Percentiles rank a stretch among this genome's conserved stretches.
phyloP scores from a whole-genome alignment of 2,797 vertebrate species.

The Sphenodon punctatus region DNA sequence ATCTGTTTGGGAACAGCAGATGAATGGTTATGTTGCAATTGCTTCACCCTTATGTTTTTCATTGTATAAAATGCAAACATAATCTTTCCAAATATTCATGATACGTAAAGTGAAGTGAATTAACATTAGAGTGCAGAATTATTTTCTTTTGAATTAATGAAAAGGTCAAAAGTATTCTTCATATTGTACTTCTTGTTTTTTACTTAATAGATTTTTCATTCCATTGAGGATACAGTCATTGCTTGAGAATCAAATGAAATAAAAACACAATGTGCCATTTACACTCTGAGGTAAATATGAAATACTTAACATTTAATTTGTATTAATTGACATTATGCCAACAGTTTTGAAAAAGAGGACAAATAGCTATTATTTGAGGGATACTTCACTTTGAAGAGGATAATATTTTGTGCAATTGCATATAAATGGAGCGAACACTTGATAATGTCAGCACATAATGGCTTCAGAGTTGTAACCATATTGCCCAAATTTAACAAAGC shows the following conservation, averaged over 20 bases:
- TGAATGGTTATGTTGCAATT: background rate
- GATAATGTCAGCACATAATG: too few relatives aligned
- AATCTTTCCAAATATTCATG: constrained; percentile 25
- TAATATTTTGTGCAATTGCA: too few relatives aligned
- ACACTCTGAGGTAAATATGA: constrained; percentile 32
- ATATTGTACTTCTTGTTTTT: constrained; percentile 29
- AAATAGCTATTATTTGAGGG: too few relatives aligned
- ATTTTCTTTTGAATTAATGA: constrained; percentile 40
- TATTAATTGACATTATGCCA: constrained; percentile 19
- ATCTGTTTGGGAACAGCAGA: background rate
- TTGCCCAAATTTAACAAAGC: too few relatives aligned
- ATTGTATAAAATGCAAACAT: constrained; percentile 9
- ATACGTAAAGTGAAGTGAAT: constrained; percentile 28
- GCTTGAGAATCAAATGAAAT: constrained; percentile 25
- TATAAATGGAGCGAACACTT: too few relatives aligned
- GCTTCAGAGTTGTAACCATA: too few relatives aligned
- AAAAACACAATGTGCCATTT: constrained; percentile 39
- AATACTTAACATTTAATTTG: constrained; percentile 45
- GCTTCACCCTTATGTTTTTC: constrained; percentile 8
- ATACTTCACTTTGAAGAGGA: too few relatives aligned
- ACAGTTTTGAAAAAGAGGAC: too few relatives aligned
- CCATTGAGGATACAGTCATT: constrained; percentile 30
- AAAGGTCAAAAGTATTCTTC: constrained; percentile 44
- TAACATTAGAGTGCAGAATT: background rate
- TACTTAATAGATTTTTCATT: constrained; percentile 29